Evolutionary conservation across 2,113 vertebrate genomes (phyloP), one percentile per base, ranked within the genome.

Genomic region (Neotoma lepida): DNA sequence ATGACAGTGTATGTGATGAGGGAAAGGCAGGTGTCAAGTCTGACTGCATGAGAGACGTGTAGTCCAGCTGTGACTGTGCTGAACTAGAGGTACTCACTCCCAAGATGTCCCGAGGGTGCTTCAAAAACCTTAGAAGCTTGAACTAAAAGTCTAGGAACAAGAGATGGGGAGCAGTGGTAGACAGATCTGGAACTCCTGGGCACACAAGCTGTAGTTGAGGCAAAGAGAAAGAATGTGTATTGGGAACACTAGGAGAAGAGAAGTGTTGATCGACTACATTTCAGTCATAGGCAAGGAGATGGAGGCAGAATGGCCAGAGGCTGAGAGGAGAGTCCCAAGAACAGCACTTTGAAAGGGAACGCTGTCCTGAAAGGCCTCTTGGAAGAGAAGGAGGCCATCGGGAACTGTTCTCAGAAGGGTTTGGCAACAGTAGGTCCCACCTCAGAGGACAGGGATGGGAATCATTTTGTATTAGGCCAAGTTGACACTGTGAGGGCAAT

Each of bases 221-320:
- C 33, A 33, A 28, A 68, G 17, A 56, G 71, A 86, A 64, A 61
- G n/a, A 17, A 39, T 1, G 4, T 8, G 2, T 18, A 0, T 49
- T 44, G 24, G 73, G 86, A 87, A 9, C 14, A 33, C 9, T n/a
- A 26, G 6, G 35, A 44, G 58, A 28, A 44, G 76, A 64, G 84
- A 41, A 35, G n/a, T 22, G 24, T 3, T 12, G 15, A 18, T 7
- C 0, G 63, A 15, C 12, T 54, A 1, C 24, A 4, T 56, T 61
- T 30, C 58, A 3, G 28, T 41, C n/a, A 9, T 0, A 54, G 26
- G 15, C 9, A 78, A 68, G 33, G 68, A 71, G 71, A 17, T 4
- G 18, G 63, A 56, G 35, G 44, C 28, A 39, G 39, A 64, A 9
- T 35, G 44, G 49, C 26, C 46, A 30, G 46, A 26, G 61, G 46